Percentiles rank a stretch among this genome's conserved stretches.
Conservation (phyloP, 1,140 invertebrate species). For the Scaptodrosophila lebanonensis region DNA sequence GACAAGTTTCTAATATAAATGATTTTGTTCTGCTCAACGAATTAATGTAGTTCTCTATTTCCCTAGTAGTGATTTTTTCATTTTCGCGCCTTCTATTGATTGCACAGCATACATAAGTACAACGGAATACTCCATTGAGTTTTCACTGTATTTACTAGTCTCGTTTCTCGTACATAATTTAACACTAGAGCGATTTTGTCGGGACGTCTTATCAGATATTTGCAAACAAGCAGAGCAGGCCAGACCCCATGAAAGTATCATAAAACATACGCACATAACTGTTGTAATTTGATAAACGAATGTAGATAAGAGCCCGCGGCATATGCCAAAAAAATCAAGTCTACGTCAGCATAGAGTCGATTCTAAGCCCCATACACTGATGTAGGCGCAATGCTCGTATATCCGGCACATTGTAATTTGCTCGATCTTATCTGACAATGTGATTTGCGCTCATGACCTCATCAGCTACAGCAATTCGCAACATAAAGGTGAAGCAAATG, state of each 20-base stretch:
- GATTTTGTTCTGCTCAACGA: no score
- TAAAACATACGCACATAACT: conserved; percentile 17
- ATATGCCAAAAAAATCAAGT: conserved; percentile 33
- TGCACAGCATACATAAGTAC: not conserved
- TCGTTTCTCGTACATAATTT: conserved; percentile 43
- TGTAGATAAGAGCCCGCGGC: conserved; percentile 38
- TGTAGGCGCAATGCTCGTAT: conserved; percentile 11
- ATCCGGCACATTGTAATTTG: conserved; percentile 1
- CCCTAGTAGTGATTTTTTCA: no score
- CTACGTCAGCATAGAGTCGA: conserved; percentile 1
- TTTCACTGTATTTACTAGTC: conserved; percentile 6
- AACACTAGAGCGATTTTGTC: conserved; percentile 69
- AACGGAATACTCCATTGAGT: no score
- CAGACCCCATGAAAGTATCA: not conserved
- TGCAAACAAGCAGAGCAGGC: conserved; percentile 4
- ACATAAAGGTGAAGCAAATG: conserved; percentile 30
- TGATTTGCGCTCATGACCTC: conserved; percentile 56
- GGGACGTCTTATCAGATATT: conserved; percentile 56
- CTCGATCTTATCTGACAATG: conserved; percentile 47
- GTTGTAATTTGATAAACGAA: conserved; percentile 55
- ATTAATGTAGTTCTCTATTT: no score
- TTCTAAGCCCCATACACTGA: not conserved
- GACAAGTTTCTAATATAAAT: no score
- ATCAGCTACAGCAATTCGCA: conserved; percentile 46
- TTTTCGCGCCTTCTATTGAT: not conserved